Conservation (phyloP, 1,140 invertebrate species). For the Zophobas atratus region DNA sequence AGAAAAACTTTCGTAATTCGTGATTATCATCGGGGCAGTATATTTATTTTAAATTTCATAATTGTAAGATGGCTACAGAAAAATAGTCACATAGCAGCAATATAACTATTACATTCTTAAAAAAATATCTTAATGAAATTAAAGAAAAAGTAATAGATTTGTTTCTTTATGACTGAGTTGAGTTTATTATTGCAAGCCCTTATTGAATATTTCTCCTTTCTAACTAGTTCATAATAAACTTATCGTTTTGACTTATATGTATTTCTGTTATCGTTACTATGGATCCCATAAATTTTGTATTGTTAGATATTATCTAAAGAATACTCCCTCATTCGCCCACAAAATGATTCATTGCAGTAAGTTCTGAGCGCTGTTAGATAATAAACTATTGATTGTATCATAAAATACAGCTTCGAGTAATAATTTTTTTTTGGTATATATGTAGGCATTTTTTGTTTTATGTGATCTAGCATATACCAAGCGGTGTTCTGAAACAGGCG, state of each 20-base stretch:
- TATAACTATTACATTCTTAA: too few relatives aligned
- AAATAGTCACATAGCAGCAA: too few relatives aligned
- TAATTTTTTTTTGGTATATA: too few relatives aligned
- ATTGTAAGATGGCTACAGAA: too few relatives aligned
- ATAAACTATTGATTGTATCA: conserved; percentile 5
- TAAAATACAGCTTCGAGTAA: not conserved
- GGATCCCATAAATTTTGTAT: conserved; percentile 27
- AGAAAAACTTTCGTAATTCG: too few relatives aligned
- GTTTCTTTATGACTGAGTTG: too few relatives aligned
- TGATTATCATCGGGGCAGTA: too few relatives aligned
- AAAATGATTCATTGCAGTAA: conserved; percentile 27
- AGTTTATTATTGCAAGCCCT: too few relatives aligned
- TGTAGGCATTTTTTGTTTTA: not conserved
- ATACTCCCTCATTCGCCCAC: conserved; percentile 23
- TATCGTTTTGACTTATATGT: conserved; percentile 4
- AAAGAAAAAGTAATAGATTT: too few relatives aligned
- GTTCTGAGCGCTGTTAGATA: conserved; percentile 24
- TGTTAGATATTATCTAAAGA: conserved; percentile 22
- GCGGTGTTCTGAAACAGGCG: too few relatives aligned
- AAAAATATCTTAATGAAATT: too few relatives aligned
- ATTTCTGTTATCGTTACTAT: conserved; percentile 27
- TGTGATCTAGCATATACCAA: not conserved
- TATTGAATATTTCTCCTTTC: not conserved
- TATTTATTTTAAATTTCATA: too few relatives aligned
- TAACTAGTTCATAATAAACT: conserved; percentile 5